These are phyloP conservation scores for Bothrops jararaca DNA, from an alignment of 2,113 vertebrate genomes.

Conservation along the genomic window DNA sequence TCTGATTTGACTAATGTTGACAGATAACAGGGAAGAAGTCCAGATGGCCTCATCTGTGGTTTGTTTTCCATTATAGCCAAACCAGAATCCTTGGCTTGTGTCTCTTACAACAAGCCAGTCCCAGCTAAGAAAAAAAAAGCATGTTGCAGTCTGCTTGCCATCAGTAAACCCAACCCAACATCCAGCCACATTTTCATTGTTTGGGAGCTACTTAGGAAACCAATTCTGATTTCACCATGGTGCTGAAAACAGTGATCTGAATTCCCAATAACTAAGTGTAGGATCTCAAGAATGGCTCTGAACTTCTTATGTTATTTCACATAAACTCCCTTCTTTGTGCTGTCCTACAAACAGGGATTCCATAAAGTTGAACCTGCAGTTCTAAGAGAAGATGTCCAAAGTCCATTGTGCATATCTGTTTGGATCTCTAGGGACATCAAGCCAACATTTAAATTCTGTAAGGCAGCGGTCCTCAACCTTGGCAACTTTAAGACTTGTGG, in stretches of 20 bases:
- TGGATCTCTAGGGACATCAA: background rate
- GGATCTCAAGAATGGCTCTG: background rate
- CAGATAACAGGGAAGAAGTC: background rate
- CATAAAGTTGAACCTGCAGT: background rate
- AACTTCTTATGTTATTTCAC: background rate
- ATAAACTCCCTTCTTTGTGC: background rate
- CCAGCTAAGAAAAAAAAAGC: background rate
- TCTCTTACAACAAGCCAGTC: background rate
- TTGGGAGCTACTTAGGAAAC: background rate
- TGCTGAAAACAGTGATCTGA: background rate
- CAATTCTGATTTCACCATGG: background rate
- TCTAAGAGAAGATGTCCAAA: background rate
- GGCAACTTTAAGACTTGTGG: too few species aligned
- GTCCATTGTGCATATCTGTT: background rate
- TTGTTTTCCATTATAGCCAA: background rate
- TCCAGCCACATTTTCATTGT: background rate
- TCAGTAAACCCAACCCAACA: background rate
- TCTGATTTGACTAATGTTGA: background rate
- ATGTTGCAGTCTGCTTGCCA: background rate
- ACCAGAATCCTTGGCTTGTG: background rate
- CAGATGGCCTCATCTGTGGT: background rate
- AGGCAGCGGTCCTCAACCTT: background rate
- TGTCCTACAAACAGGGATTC: background rate
- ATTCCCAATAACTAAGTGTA: background rate
- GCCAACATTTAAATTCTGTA: conserved; percentile 26